phyloP scores from a whole-genome alignment of 1,140 invertebrate species.

The Nasonia vitripennis region DNA sequence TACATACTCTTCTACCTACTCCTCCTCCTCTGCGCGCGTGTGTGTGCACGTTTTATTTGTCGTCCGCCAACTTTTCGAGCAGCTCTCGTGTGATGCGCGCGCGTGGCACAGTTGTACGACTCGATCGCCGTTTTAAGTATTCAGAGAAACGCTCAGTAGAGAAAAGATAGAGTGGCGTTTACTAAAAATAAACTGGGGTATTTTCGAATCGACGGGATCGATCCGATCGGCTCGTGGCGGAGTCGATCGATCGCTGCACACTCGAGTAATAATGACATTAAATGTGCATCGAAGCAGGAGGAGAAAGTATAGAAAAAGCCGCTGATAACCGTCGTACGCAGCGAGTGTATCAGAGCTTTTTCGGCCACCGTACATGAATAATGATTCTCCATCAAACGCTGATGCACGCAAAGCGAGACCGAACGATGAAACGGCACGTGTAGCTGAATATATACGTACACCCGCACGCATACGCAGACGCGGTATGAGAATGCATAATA shows the following conservation, averaged over 20 bases:
- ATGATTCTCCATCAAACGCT: constrained; percentile 5
- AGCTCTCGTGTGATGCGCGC: too few species aligned
- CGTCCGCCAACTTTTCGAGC: neutral
- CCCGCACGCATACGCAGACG: too few species aligned
- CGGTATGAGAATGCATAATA: neutral
- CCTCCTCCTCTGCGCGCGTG: neutral
- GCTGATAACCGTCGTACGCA: too few species aligned
- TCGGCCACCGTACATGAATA: neutral
- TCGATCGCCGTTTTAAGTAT: neutral
- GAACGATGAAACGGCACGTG: neutral
- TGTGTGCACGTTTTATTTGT: neutral
- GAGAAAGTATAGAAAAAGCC: too few species aligned
- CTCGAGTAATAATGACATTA: too few species aligned
- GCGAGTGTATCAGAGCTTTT: neutral
- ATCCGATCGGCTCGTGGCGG: neutral
- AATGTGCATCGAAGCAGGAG: too few species aligned
- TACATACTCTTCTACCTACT: neutral
- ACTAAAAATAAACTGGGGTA: neutral
- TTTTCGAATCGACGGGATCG: neutral
- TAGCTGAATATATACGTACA: neutral
- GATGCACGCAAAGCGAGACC: neutral
- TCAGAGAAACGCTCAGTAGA: neutral
- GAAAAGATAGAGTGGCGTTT: neutral
- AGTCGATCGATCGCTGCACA: too few species aligned
- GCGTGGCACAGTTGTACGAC: neutral